Conservation (phyloP, 2,888 invertebrate genomes). For the Cordilura impudica region DNA sequence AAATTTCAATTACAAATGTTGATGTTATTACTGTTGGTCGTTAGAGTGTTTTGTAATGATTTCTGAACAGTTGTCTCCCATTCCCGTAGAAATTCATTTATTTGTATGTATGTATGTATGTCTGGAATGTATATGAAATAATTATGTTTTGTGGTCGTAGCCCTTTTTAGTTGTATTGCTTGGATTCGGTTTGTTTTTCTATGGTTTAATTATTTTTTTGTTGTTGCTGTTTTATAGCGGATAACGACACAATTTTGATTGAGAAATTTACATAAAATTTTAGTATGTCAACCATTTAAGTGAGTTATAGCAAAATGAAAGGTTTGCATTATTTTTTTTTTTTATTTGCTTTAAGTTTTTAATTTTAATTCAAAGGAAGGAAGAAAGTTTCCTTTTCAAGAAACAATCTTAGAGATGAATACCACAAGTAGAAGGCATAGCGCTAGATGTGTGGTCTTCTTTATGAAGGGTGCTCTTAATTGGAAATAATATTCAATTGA, state of each 20-base stretch:
- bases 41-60: conserved; percentile 30
- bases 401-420: no score
- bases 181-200: background rate
- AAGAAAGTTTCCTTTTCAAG: no score
- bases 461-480: no score
- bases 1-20: conserved; percentile 54
- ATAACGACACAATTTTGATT: conserved; percentile 14
- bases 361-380: no score
- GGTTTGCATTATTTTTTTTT: no score
- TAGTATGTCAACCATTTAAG: conserved; percentile 18
- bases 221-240: background rate
- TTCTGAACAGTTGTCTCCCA: conserved; percentile 42
- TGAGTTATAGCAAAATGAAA: no score
- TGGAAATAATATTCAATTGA: no score
- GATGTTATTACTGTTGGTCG: background rate
- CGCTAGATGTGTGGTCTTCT: no score
- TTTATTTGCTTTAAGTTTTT: no score
- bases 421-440: no score
- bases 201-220: background rate
- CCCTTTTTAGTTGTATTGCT: background rate
- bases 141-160: conserved; percentile 52
- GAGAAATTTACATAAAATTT: conserved; percentile 33
- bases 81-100: conserved; percentile 6
- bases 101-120: no score
- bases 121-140: conserved; percentile 53